phyloP scores from a whole-genome alignment of 2,797 vertebrate genomes.

The Taenioides sp. region DNA sequence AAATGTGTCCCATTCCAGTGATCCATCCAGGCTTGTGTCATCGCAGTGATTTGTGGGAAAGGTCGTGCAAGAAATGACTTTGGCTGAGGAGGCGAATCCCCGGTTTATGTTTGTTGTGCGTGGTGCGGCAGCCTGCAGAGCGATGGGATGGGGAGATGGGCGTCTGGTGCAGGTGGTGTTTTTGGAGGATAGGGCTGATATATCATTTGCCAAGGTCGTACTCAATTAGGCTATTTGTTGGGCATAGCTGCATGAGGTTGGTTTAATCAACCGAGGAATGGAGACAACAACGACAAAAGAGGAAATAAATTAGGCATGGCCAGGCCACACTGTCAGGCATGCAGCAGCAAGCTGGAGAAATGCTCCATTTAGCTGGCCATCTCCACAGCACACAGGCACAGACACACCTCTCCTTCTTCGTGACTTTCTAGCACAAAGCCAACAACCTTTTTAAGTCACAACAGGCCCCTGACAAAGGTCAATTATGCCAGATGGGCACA shows the following conservation, averaged over 20 bases:
- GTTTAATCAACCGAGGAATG: constrained; percentile 81
- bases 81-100: constrained; percentile 72
- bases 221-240: constrained; percentile 83
- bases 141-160: constrained; percentile 66
- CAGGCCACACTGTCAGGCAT: constrained; percentile 68
- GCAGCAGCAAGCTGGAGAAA: constrained; percentile 73
- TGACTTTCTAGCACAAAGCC: constrained; percentile 51
- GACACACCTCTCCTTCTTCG: constrained; percentile 36
- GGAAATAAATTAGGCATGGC: constrained; percentile 80
- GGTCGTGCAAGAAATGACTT: constrained; percentile 80
- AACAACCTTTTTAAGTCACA: constrained; percentile 57
- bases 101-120: constrained; percentile 71
- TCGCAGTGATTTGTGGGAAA: constrained; percentile 76
- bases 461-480: constrained; percentile 64
- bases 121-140: constrained; percentile 65
- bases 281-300: constrained; percentile 78
- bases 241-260: constrained; percentile 79
- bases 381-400: constrained; percentile 37
- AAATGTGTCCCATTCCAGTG: constrained; percentile 78
- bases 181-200: constrained; percentile 76
- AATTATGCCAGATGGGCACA: constrained; percentile 70
- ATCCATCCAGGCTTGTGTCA: constrained; percentile 74
- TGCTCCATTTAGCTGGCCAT: constrained; percentile 75
- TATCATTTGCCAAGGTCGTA: constrained; percentile 83
- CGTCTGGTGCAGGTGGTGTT: constrained; percentile 77